These are phyloP conservation scores for Pteropus rufus DNA, from an alignment of 2,797 vertebrate species.

Conservation along the genomic window DNA sequence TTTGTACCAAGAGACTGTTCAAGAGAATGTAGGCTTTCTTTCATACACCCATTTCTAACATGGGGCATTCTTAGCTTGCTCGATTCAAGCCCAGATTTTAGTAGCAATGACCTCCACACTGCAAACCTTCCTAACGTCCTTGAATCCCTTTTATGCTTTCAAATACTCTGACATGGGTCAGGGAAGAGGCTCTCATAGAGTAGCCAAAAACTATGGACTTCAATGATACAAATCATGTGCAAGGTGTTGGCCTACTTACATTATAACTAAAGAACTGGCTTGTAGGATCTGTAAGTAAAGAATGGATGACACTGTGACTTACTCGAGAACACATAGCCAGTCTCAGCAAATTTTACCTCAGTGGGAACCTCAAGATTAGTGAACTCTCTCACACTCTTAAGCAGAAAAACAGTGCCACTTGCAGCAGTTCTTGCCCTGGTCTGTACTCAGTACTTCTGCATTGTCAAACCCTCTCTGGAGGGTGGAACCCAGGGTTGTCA, in stretches of 20 bases:
- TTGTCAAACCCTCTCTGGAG: neutral
- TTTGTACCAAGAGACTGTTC: neutral
- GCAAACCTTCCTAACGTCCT: neutral
- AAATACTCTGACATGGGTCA: neutral
- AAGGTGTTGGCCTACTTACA: neutral
- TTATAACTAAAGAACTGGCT: neutral
- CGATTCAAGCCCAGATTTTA: neutral
- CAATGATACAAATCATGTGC: neutral
- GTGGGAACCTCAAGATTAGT: neutral
- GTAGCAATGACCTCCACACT: neutral
- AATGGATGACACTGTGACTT: neutral
- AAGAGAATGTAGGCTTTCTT: neutral
- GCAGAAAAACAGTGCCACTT: neutral
- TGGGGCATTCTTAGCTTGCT: neutral
- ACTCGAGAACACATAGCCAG: neutral
- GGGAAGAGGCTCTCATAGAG: neutral
- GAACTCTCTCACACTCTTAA: neutral
- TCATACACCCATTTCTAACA: neutral
- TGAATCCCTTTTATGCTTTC: neutral
- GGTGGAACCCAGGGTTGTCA: neutral
- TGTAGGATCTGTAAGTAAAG: neutral
- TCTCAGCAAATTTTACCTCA: neutral
- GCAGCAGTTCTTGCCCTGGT: neutral
- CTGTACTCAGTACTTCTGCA: neutral
- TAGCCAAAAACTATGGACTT: neutral